phyloP scores from a whole-genome alignment of 1,140 invertebrate genomes.

The Tetramorium parvispinum region DNA sequence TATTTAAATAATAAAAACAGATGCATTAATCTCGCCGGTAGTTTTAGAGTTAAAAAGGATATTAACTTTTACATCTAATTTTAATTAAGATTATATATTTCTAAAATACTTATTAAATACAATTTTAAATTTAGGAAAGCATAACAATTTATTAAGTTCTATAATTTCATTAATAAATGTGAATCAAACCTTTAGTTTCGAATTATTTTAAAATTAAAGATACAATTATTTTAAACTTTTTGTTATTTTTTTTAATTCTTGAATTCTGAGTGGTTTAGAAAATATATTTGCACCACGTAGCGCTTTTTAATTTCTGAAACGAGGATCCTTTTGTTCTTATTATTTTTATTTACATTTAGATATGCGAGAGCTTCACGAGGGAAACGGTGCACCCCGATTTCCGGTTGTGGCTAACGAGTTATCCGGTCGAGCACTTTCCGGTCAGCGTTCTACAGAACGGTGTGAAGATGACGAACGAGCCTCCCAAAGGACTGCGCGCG shows the following conservation, averaged over 20 bases:
- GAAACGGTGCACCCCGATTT: constrained; percentile 94
- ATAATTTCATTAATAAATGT: neutral
- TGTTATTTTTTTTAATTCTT: too few relatives aligned
- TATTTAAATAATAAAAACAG: too few relatives aligned
- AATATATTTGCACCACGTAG: neutral
- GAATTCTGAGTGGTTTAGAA: neutral
- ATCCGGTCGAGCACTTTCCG: constrained; percentile 95
- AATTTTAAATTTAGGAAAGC: neutral
- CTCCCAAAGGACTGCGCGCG: constrained; percentile 92
- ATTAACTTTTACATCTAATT: neutral
- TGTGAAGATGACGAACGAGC: constrained; percentile 98
- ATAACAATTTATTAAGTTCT: neutral
- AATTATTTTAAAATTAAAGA: neutral
- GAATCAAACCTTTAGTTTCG: neutral
- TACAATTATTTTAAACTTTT: neutral
- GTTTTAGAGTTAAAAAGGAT: neutral
- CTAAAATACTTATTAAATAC: neutral
- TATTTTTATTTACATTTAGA: constrained; percentile 82
- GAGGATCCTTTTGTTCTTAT: neutral
- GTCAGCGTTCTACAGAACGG: constrained; percentile 97
- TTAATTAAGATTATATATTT: neutral
- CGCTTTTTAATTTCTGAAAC: neutral
- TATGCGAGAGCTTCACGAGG: constrained; percentile 92
- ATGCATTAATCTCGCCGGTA: too few relatives aligned
- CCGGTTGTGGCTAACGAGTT: constrained; percentile 96